Evolutionary conservation across 2,113 vertebrate genomes (phyloP).

Genomic region (Circaetus cinerascens): DNA sequence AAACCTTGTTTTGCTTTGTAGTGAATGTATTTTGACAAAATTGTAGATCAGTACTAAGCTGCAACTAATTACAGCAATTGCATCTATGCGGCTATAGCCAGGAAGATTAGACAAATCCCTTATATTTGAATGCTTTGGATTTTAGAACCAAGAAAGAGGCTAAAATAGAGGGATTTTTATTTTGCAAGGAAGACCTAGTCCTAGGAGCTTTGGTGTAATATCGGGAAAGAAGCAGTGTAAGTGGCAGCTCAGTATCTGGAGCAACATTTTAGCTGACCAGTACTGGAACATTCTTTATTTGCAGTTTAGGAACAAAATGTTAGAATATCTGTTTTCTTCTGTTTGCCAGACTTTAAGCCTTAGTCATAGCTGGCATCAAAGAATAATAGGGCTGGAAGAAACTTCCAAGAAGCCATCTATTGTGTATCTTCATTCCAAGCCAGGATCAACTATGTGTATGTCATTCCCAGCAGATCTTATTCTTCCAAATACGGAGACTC

Average conservation of each 20-base stretch:
- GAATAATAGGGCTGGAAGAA: not conserved
- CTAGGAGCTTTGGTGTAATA: not conserved
- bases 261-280: not conserved
- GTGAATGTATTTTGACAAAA: not conserved
- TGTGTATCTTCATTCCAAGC: not conserved
- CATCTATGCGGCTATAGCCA: not conserved
- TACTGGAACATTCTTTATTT: not conserved
- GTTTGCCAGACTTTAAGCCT: not conserved
- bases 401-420: not conserved
- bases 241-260: not conserved
- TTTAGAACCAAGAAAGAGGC: not conserved
- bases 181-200: not conserved
- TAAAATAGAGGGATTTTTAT: not conserved
- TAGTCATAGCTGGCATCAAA: constrained; percentile 7
- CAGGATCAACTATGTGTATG: not conserved
- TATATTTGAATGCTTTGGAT: not conserved
- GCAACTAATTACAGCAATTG: not conserved
- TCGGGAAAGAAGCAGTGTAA: not conserved
- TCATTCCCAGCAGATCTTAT: not conserved
- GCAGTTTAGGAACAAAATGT: not conserved
- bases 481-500: not conserved
- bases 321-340: not conserved
- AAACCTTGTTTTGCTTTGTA: not conserved
- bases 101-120: not conserved
- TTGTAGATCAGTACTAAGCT: not conserved